These are phyloP conservation scores for Leptura quadrifasciata DNA, from an alignment of 2,888 invertebrate genomes.

Conservation along the genomic window DNA sequence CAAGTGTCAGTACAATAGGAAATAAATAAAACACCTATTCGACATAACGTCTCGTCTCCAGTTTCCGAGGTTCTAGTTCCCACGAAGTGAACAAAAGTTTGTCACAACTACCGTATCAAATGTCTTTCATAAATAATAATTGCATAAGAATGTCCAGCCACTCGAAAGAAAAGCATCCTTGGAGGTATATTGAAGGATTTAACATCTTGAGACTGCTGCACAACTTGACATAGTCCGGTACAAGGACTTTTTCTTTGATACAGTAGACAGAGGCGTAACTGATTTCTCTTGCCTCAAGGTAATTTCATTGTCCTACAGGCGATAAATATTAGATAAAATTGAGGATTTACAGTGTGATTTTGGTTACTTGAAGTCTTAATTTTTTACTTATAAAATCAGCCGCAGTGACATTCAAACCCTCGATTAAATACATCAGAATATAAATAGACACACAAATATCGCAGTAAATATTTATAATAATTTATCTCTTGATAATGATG, in stretches of 20 bases:
- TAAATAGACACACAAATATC: no score
- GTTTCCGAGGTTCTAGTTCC: slow-evolving; percentile 25
- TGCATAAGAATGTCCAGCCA: slow-evolving; percentile 32
- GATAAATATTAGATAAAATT: no score
- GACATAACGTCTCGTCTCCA: background rate
- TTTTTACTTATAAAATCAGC: no score
- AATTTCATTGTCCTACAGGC: no score
- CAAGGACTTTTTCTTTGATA: slow-evolving; percentile 15
- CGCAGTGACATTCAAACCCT: no score
- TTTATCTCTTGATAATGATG: no score
- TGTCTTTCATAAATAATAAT: slow-evolving; percentile 35
- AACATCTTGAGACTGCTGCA: slow-evolving; percentile 18
- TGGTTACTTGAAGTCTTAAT: no score
- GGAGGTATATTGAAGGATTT: slow-evolving; percentile 23
- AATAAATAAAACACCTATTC: slow-evolving; percentile 13
- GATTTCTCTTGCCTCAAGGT: background rate
- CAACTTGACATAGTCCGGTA: background rate
- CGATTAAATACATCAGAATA: no score
- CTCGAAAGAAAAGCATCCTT: slow-evolving; percentile 24
- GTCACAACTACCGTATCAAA: slow-evolving; percentile 33
- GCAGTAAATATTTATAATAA: no score
- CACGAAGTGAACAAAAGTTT: slow-evolving; percentile 26
- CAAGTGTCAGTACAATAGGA: background rate
- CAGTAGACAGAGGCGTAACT: slow-evolving; percentile 7
- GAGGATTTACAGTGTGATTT: no score